Evolutionary conservation across 2,113 vertebrate genomes (phyloP).

Genomic region (Chroicocephalus ridibundus): DNA sequence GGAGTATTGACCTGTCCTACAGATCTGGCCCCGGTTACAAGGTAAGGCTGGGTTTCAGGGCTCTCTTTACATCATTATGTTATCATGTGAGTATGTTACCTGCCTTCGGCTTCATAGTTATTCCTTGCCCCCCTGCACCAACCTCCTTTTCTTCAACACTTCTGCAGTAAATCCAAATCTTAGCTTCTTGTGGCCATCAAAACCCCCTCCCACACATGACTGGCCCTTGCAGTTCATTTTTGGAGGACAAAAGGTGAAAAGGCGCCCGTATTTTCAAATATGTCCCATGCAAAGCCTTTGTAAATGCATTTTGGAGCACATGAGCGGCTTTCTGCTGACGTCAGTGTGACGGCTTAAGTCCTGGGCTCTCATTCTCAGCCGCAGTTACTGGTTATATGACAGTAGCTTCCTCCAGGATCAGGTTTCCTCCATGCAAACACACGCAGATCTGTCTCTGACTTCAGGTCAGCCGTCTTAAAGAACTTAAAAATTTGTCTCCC

Average conservation of each 20-base stretch:
- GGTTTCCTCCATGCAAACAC: background rate
- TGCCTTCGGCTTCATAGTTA: background rate
- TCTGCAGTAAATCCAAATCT: background rate
- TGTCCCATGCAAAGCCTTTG: background rate
- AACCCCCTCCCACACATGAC: background rate
- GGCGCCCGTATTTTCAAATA: background rate
- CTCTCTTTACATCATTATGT: background rate
- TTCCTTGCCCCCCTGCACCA: background rate
- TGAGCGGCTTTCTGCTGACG: background rate
- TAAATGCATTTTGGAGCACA: background rate
- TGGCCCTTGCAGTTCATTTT: background rate
- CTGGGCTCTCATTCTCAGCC: background rate
- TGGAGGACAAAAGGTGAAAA: background rate
- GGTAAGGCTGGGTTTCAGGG: background rate
- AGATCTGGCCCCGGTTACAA: background rate
- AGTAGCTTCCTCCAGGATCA: background rate
- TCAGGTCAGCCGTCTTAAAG: background rate
- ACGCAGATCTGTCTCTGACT: background rate
- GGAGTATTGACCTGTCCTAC: rapidly evolving
- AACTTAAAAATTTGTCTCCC: background rate
- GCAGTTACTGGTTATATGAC: background rate
- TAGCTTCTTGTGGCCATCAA: background rate
- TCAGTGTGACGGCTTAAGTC: background rate
- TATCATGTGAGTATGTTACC: background rate
- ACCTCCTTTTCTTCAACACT: background rate